phyloP scores from a whole-genome alignment of 2,113 vertebrate species.

The Pachypanchax playfairii region DNA sequence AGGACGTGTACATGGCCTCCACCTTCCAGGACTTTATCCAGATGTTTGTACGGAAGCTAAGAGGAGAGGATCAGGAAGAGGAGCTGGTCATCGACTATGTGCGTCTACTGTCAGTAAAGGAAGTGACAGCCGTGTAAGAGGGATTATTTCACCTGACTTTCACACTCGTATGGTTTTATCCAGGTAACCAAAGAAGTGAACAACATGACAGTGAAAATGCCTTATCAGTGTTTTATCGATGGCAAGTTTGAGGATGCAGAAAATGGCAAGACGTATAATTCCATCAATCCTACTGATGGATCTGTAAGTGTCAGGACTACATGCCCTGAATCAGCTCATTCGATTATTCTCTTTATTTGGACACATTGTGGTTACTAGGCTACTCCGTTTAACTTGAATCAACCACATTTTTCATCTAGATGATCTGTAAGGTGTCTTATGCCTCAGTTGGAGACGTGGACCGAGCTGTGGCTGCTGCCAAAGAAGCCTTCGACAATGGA shows the following conservation, averaged over 20 bases:
- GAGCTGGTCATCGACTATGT: conserved; percentile 83
- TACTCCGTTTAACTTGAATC: too few relatives aligned
- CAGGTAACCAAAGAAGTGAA: conserved; percentile 80
- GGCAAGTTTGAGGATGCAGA: conserved; percentile 82
- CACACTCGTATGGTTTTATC: background rate
- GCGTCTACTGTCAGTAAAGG: too few relatives aligned
- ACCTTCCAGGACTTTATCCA: conserved; percentile 87
- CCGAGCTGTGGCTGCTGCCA: conserved; percentile 80
- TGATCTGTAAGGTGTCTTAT: conserved; percentile 82
- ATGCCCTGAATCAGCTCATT: background rate
- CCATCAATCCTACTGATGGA: conserved; percentile 80
- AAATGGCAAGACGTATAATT: conserved; percentile 75
- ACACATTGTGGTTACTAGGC: too few relatives aligned
- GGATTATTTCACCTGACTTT: background rate
- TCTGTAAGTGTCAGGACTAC: conserved; percentile 55
- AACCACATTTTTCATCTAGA: conserved; percentile 50
- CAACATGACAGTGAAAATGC: conserved; percentile 82
- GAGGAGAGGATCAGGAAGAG: conserved; percentile 82
- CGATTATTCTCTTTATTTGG: too few relatives aligned
- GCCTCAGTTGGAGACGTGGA: conserved; percentile 82
- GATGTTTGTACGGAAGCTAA: conserved; percentile 82
- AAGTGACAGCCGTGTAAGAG: too few relatives aligned
- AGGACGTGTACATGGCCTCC: conserved; percentile 90
- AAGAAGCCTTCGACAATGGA: conserved; percentile 79
- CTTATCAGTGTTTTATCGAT: conserved; percentile 82